Evolutionary conservation across 2,888 invertebrate species (phyloP).

Genomic region (Aplocera efformata): DNA sequence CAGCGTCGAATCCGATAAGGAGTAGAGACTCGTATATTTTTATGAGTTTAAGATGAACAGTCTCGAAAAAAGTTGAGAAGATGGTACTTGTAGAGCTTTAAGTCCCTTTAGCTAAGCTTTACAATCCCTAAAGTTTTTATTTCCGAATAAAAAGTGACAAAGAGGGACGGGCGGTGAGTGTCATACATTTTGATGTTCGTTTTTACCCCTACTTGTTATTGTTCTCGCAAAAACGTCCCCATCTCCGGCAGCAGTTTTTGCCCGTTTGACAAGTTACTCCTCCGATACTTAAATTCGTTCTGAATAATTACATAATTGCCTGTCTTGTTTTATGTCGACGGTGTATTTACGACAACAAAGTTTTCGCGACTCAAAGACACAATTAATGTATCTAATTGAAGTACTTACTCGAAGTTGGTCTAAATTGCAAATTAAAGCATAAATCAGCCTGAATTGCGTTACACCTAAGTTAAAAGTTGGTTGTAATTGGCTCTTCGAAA

Average conservation of each 20-base stretch:
- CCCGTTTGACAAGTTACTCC: slow-evolving; percentile 60
- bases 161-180: slow-evolving; percentile 50
- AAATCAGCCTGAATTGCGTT: slow-evolving; percentile 61
- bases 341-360: slow-evolving; percentile 25
- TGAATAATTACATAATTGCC: slow-evolving; percentile 72
- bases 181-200: slow-evolving; percentile 71
- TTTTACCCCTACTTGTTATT: slow-evolving; percentile 61
- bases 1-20: slow-evolving; percentile 11
- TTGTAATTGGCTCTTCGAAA: slow-evolving; percentile 61
- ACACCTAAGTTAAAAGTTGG: slow-evolving; percentile 53
- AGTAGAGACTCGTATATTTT: slow-evolving; percentile 1
- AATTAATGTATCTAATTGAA: slow-evolving; percentile 50
- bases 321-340: slow-evolving; percentile 29
- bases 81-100: slow-evolving; percentile 58
- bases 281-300: slow-evolving; percentile 56
- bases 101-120: slow-evolving; percentile 13
- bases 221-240: slow-evolving; percentile 61
- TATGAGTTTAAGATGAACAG: neutral
- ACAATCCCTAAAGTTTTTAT: slow-evolving; percentile 55
- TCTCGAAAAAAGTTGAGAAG: slow-evolving; percentile 38
- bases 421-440: slow-evolving; percentile 54
- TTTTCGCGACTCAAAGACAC: slow-evolving; percentile 34
- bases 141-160: slow-evolving; percentile 47
- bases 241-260: slow-evolving; percentile 69
- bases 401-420: slow-evolving; percentile 29